These are phyloP conservation scores for Dromaius novaehollandiae DNA, from an alignment of 2,113 vertebrate species.

Conservation along the genomic window DNA sequence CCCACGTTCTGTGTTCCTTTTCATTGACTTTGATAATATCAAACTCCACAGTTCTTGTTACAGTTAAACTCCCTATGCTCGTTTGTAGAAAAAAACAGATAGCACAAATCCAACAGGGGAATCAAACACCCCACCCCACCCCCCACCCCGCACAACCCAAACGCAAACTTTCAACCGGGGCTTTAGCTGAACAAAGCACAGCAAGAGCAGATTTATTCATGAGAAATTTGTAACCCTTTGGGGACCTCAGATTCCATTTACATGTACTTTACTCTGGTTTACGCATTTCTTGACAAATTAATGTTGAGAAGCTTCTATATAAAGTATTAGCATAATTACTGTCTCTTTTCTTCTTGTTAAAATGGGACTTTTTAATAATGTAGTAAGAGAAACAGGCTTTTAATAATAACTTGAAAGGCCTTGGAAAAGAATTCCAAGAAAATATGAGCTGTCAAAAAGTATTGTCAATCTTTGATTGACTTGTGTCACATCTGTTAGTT, in stretches of 20 bases:
- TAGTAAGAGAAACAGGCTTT: not conserved
- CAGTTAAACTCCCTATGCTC: not conserved
- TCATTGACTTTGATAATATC: not conserved
- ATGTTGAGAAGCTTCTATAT: not conserved
- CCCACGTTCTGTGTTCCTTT: not conserved
- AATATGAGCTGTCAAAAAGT: not conserved
- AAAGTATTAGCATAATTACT: not conserved
- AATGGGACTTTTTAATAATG: not conserved
- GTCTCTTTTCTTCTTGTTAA: not conserved
- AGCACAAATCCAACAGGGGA: not conserved
- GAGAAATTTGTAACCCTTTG: not conserved
- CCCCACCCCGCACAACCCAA: not conserved
- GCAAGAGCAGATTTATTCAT: not conserved
- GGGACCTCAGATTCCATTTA: not conserved
- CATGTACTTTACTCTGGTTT: not conserved
- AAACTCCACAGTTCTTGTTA: not conserved
- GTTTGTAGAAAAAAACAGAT: not conserved
- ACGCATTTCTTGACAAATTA: not conserved
- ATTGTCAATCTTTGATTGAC: not conserved
- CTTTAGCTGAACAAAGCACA: not conserved
- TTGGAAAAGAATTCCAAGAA: slow-evolving; percentile 4
- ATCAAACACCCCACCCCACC: not conserved
- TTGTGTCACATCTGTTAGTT: not conserved
- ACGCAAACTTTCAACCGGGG: not conserved
- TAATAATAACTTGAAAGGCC: not conserved